These are phyloP conservation scores for Lithophane leautieri DNA, from an alignment of 2,888 invertebrate genomes.

Conservation along the genomic window DNA sequence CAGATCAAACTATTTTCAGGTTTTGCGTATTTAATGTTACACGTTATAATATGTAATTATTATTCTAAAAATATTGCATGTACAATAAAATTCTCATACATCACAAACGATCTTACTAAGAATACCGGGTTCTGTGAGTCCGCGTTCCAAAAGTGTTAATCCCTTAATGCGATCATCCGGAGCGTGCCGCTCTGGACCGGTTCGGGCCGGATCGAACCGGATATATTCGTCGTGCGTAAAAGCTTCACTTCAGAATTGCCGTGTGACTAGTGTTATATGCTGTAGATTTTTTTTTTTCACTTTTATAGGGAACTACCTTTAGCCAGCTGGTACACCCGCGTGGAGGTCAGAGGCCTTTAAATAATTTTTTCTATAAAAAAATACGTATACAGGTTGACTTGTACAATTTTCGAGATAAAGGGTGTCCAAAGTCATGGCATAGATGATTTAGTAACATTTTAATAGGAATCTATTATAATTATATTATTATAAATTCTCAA, in stretches of 20 bases:
- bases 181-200: constrained; percentile 7
- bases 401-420: background rate
- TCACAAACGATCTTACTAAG: background rate
- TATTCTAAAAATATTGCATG: too few species aligned
- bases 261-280: constrained; percentile 13
- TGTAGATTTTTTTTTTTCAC: background rate
- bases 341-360: background rate
- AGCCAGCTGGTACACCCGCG: background rate
- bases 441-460: background rate
- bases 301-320: background rate
- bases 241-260: constrained; percentile 39
- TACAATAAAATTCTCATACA: background rate
- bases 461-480: background rate
- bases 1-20: too few species aligned
- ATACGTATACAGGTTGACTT: background rate
- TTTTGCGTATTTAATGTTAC: too few species aligned
- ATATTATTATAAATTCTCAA: too few species aligned
- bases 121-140: constrained; percentile 12
- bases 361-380: background rate
- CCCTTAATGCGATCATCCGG: constrained; percentile 47
- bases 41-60: too few species aligned
- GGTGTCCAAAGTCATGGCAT: background rate
- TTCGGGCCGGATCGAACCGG: constrained; percentile 30
- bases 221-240: constrained; percentile 51
- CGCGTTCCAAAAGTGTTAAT: constrained; percentile 50